Evolutionary conservation across 2,888 invertebrate genomes (phyloP).

Genomic region (Drosophila sordidula): DNA sequence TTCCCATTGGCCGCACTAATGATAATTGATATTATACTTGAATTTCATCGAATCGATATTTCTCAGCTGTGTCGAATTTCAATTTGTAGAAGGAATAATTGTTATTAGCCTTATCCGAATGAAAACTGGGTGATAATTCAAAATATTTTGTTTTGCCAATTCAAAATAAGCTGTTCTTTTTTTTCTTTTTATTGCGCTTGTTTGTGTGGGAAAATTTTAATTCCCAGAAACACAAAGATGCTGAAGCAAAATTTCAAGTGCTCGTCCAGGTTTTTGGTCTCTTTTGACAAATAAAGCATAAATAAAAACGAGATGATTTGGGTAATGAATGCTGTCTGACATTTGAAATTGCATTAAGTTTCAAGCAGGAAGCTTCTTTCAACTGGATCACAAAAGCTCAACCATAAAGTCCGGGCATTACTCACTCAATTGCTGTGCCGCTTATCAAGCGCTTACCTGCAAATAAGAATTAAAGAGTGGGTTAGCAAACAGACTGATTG

Average conservation of each 20-base stretch:
- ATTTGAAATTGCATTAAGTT: conserved; percentile 64
- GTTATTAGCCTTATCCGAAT: conserved; percentile 16
- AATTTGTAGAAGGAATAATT: conserved; percentile 20
- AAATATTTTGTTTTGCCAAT: conserved; percentile 1
- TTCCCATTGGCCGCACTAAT: conserved; percentile 31
- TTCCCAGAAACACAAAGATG: conserved; percentile 38
- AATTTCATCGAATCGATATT: conserved; percentile 63
- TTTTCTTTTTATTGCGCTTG: neutral
- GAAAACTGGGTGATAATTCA: conserved; percentile 19
- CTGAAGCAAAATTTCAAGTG: conserved; percentile 12
- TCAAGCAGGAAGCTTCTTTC: conserved; percentile 62
- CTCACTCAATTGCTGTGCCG: conserved; percentile 35
- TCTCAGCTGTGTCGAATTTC: conserved; percentile 41
- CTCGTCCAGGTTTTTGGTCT: conserved; percentile 3
- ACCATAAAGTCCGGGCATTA: conserved; percentile 27
- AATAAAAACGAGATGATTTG: conserved; percentile 22
- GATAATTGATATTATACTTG: conserved; percentile 66
- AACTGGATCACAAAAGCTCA: conserved; percentile 46
- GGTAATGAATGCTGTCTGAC: conserved; percentile 37
- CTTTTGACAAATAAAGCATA: conserved; percentile 7
- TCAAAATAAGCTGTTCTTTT: neutral
- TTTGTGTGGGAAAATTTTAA: conserved; percentile 7
- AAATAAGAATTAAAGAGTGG: conserved; percentile 37
- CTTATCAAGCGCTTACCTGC: conserved; percentile 62
- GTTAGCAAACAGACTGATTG: conserved; percentile 46